Conservation (phyloP, 1,140 invertebrate species). For the Drosophila subpulchrella region DNA sequence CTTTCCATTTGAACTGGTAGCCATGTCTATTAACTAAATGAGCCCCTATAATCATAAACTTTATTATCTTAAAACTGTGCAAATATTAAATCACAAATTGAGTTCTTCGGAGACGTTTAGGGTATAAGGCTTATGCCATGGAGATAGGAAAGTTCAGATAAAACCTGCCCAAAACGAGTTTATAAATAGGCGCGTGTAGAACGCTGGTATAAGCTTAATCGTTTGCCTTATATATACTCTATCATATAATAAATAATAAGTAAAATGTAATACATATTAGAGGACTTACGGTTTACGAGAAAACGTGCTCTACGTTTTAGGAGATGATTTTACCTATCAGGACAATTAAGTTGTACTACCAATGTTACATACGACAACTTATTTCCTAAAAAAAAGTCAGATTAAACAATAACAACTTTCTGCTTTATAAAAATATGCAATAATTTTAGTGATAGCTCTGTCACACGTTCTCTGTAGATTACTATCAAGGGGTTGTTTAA, state of each 20-base stretch:
- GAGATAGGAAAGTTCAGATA: conserved; percentile 20
- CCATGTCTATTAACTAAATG: background rate
- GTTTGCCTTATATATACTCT: too few relatives aligned
- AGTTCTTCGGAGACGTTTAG: conserved; percentile 4
- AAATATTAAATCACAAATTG: conserved; percentile 12
- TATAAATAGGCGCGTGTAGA: conserved; percentile 18
- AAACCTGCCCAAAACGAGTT: background rate
- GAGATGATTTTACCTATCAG: too few relatives aligned
- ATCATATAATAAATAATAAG: too few relatives aligned
- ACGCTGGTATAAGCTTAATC: background rate
- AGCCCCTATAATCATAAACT: conserved; percentile 31
- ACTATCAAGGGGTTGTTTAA: too few relatives aligned
- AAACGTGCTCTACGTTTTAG: too few relatives aligned
- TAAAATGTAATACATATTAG: too few relatives aligned
- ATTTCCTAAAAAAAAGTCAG: background rate
- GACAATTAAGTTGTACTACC: too few relatives aligned
- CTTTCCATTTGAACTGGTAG: conserved; percentile 14
- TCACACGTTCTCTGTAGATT: conserved; percentile 21
- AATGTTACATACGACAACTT: background rate
- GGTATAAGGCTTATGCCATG: conserved; percentile 16
- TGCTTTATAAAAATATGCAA: background rate
- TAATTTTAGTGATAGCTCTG: conserved; percentile 6
- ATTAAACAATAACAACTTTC: background rate
- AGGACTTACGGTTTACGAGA: too few relatives aligned
- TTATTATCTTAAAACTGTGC: background rate